Evolutionary conservation across 2,888 invertebrate genomes (phyloP).

Genomic region (Rhopalosiphum nymphaeae): DNA sequence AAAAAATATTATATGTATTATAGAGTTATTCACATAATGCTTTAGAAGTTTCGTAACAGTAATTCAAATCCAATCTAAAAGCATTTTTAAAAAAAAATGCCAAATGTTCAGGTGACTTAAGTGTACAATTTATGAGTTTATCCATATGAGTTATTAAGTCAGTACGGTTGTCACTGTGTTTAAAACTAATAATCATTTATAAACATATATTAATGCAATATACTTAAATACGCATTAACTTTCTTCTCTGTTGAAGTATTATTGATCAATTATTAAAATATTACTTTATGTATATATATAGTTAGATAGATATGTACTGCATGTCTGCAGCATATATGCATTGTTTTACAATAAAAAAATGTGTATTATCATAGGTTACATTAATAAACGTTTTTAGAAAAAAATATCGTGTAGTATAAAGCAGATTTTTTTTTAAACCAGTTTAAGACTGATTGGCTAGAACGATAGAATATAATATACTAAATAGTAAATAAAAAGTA

Average conservation of each 20-base stretch:
- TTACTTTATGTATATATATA: background rate
- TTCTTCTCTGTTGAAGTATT: background rate
- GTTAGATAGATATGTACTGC: too few relatives aligned
- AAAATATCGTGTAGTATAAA: background rate
- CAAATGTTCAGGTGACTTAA: background rate
- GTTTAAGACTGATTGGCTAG: background rate
- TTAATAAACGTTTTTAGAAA: background rate
- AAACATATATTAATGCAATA: background rate
- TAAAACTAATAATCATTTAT: background rate
- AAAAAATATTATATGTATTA: background rate
- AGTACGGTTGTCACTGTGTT: too few relatives aligned
- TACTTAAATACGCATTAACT: background rate
- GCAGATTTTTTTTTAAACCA: background rate
- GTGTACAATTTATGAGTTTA: background rate
- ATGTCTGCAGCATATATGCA: background rate
- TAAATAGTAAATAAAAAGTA: too few relatives aligned
- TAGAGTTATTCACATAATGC: background rate
- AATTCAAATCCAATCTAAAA: background rate
- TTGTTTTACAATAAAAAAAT: background rate
- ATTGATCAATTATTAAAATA: background rate
- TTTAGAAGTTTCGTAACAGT: background rate
- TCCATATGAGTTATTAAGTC: background rate
- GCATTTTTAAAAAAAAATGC: background rate
- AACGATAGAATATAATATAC: background rate
- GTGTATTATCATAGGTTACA: background rate